Evolutionary conservation across 1,140 invertebrate species (phyloP).

Genomic region (Harlomillsia oculata): DNA sequence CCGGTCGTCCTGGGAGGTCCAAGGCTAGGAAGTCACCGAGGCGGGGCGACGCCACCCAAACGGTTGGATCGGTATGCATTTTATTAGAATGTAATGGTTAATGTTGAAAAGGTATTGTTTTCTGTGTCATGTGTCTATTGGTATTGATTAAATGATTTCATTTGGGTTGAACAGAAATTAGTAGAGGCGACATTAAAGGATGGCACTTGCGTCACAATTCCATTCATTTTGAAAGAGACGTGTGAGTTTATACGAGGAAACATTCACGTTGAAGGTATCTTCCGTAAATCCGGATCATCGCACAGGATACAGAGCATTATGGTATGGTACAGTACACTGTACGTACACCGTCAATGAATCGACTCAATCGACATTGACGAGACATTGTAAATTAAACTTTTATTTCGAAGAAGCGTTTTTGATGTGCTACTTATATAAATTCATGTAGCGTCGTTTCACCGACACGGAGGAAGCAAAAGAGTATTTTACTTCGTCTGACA

Average conservation of each 20-base stretch:
- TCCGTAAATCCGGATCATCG: conserved; percentile 17
- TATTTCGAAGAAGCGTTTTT: neutral
- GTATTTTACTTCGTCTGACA: conserved; percentile 8
- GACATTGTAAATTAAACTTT: neutral
- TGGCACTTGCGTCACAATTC: neutral
- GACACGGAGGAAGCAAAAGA: neutral
- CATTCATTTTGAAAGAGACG: neutral
- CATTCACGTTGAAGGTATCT: conserved; percentile 26
- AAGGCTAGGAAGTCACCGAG: too few relatives aligned
- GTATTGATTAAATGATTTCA: too few relatives aligned
- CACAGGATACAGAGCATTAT: conserved; percentile 17
- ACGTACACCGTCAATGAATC: neutral
- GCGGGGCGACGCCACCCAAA: too few relatives aligned
- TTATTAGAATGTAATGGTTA: too few relatives aligned
- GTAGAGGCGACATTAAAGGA: neutral
- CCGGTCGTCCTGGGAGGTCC: too few relatives aligned
- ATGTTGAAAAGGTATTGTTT: too few relatives aligned
- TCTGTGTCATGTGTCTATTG: too few relatives aligned
- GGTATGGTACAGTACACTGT: conserved; percentile 12
- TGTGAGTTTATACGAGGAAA: conserved; percentile 27
- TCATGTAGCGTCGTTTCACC: conserved; percentile 16
- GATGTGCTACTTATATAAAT: neutral
- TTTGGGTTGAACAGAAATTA: conserved; percentile 3
- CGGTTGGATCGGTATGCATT: too few relatives aligned
- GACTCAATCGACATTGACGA: neutral